These are phyloP conservation scores for Morpho deidamia DNA, from an alignment of 2,888 invertebrate species.

Conservation along the genomic window DNA sequence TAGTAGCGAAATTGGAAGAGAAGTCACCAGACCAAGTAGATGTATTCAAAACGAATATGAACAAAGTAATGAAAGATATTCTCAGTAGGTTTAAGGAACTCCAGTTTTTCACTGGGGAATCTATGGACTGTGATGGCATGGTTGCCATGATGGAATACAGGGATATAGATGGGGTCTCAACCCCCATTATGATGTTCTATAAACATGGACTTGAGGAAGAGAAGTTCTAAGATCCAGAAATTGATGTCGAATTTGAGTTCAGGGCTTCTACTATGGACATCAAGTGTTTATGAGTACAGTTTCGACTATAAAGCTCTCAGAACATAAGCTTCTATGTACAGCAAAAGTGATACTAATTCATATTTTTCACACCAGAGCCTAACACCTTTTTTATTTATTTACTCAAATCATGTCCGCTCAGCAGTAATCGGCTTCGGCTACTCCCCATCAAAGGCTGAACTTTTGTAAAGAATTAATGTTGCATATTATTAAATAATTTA, in stretches of 20 bases:
- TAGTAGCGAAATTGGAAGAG: slow-evolving; percentile 89
- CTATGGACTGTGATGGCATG: slow-evolving; percentile 96
- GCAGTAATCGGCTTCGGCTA: slow-evolving; percentile 51
- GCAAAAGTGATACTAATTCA: slow-evolving; percentile 52
- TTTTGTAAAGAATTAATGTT: slow-evolving; percentile 69
- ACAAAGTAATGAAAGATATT: slow-evolving; percentile 95
- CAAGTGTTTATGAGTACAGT: not conserved
- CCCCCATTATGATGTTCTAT: slow-evolving; percentile 96
- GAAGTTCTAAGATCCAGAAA: slow-evolving; percentile 84
- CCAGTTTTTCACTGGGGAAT: slow-evolving; percentile 95
- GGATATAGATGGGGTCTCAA: slow-evolving; percentile 88
- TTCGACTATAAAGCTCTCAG: not conserved
- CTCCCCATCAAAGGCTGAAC: slow-evolving; percentile 72
- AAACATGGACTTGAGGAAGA: slow-evolving; percentile 97
- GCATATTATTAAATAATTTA: slow-evolving; percentile 58
- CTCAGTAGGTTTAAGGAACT: slow-evolving; percentile 93
- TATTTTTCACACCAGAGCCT: slow-evolving; percentile 52
- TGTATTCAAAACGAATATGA: slow-evolving; percentile 93
- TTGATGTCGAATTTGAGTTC: not conserved
- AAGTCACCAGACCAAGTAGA: slow-evolving; percentile 90
- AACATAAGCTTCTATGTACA: slow-evolving; percentile 18
- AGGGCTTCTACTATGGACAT: not conserved
- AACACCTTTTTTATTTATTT: slow-evolving; percentile 69
- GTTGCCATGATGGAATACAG: slow-evolving; percentile 96
- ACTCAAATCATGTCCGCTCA: slow-evolving; percentile 61